These are phyloP conservation scores for Chionis minor DNA, from an alignment of 2,113 vertebrate genomes.

Conservation along the genomic window DNA sequence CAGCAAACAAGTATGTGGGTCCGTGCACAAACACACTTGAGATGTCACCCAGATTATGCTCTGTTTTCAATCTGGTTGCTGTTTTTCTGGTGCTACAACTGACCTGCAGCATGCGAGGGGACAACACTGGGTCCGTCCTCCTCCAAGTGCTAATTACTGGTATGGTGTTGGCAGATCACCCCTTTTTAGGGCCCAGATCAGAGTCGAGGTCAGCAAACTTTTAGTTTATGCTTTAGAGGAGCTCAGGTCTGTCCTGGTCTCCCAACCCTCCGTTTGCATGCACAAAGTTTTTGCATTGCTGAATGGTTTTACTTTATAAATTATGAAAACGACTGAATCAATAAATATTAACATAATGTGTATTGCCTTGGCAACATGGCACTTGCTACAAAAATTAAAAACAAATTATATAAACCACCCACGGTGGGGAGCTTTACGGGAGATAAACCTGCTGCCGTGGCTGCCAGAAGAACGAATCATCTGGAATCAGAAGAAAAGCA, in stretches of 20 bases:
- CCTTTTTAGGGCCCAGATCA: not conserved
- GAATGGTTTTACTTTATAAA: slow-evolving; percentile 29
- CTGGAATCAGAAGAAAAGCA: slow-evolving; percentile 44
- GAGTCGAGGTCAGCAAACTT: not conserved
- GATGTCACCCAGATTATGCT: slow-evolving; percentile 16
- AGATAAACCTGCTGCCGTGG: not conserved
- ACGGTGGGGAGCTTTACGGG: not conserved
- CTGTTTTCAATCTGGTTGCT: slow-evolving; percentile 13
- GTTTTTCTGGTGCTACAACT: not conserved
- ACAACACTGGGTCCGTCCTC: not conserved
- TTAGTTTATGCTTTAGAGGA: not conserved
- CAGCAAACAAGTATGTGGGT: slow-evolving; percentile 40
- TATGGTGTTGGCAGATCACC: not conserved
- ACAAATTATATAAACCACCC: slow-evolving; percentile 63
- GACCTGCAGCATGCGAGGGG: not conserved
- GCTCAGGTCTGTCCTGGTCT: not conserved
- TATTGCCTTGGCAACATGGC: slow-evolving; percentile 59
- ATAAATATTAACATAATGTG: slow-evolving; percentile 67
- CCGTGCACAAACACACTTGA: not conserved
- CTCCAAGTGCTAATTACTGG: not conserved
- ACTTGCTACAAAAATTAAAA: slow-evolving; percentile 61
- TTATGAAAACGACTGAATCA: slow-evolving; percentile 34
- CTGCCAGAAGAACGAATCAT: slow-evolving; percentile 31
- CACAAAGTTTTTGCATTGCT: not conserved
- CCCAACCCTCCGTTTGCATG: not conserved